These are phyloP conservation scores for Ditylenchus weischeri DNA, from an alignment of 2,888 invertebrate genomes.

Conservation along the genomic window DNA sequence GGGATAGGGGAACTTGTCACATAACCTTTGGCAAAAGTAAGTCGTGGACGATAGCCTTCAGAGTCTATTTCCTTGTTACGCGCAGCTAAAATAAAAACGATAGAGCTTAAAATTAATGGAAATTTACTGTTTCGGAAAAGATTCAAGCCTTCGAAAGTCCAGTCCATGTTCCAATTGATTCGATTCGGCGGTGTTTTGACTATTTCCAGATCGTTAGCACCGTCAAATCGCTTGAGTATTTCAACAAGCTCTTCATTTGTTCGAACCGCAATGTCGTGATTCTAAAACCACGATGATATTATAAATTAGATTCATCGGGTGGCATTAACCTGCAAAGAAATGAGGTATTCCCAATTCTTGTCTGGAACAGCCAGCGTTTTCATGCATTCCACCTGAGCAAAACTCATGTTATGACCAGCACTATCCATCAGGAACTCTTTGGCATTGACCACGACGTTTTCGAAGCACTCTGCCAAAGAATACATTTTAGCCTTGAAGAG, in stretches of 20 bases:
- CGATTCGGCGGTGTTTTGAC: constrained; percentile 11
- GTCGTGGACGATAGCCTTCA: constrained; percentile 8
- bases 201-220: constrained; percentile 31
- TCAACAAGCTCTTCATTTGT: constrained; percentile 42
- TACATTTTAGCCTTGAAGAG: constrained; percentile 4
- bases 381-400: constrained; percentile 22
- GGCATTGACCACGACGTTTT: constrained; percentile 6
- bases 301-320: too few relatives aligned
- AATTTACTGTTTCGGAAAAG: not conserved
- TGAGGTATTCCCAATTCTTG: constrained; percentile 31
- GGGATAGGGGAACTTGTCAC: constrained; percentile 3
- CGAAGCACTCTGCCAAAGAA: constrained; percentile 12
- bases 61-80: too few relatives aligned
- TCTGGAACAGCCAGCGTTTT: constrained; percentile 9
- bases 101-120: too few relatives aligned
- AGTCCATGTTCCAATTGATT: not conserved
- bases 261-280: constrained; percentile 35
- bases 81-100: too few relatives aligned
- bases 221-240: constrained; percentile 39
- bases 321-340: constrained; percentile 16
- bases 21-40: constrained; percentile 9
- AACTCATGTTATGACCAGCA: constrained; percentile 19
- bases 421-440: constrained; percentile 7
- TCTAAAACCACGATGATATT: not conserved
- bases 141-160: constrained; percentile 10